Evolutionary conservation across 2,797 vertebrate genomes (phyloP).

Genomic region (Aselliscus stoliczkanus): DNA sequence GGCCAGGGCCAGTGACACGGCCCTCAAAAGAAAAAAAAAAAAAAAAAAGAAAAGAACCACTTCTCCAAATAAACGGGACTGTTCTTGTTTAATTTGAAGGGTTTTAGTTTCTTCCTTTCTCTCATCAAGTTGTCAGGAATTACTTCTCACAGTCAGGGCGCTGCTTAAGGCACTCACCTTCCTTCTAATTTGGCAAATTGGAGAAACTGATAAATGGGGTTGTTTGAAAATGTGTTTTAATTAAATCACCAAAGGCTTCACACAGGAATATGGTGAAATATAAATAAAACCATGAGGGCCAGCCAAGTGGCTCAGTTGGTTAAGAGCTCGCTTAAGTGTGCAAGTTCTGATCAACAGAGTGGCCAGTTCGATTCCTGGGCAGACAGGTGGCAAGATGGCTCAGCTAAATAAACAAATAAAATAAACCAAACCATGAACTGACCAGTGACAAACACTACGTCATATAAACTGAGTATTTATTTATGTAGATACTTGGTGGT

Average conservation of each 20-base stretch:
- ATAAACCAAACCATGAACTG: background rate
- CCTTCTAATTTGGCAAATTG: background rate
- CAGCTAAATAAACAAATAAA: no score
- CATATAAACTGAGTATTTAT: background rate
- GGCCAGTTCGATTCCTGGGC: no score
- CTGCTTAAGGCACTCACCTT: background rate
- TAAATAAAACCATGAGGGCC: background rate
- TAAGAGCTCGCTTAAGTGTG: no score
- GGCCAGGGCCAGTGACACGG: no score
- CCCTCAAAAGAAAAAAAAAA: no score
- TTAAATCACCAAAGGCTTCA: background rate
- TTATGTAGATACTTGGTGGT: background rate
- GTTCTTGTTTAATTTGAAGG: background rate
- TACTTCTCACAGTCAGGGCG: background rate
- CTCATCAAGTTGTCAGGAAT: background rate
- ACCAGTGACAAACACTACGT: background rate
- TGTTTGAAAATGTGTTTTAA: background rate
- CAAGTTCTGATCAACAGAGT: no score
- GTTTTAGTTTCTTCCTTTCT: background rate
- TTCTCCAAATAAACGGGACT: background rate
- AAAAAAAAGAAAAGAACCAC: no score
- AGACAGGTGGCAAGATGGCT: no score
- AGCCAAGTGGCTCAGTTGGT: no score
- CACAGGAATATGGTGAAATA: background rate
- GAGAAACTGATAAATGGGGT: background rate